These are phyloP conservation scores for Propithecus deckenii DNA, from an alignment of 2,797 vertebrate genomes.

Conservation along the genomic window DNA sequence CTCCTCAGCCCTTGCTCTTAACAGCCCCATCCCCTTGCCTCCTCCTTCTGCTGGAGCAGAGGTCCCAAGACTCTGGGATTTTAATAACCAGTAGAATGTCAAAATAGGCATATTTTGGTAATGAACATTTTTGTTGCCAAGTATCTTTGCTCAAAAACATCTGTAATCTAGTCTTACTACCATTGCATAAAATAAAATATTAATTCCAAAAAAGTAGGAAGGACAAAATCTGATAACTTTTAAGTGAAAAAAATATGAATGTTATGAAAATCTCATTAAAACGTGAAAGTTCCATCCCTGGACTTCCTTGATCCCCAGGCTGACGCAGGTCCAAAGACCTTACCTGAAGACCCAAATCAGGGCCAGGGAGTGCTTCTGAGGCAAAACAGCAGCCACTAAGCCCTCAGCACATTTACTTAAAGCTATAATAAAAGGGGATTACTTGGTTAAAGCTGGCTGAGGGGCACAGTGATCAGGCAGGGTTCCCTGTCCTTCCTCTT, in stretches of 20 bases:
- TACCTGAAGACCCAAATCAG: no score
- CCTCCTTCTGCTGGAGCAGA: no score
- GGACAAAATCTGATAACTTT: not conserved
- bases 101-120: not conserved
- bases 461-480: not conserved
- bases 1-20: not conserved
- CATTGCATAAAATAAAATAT: not conserved
- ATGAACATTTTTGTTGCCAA: not conserved
- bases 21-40: fast-evolving
- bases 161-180: not conserved
- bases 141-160: not conserved
- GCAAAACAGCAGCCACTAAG: not conserved
- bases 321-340: not conserved
- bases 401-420: not conserved
- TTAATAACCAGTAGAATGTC: not conserved
- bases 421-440: not conserved
- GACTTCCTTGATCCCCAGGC: not conserved
- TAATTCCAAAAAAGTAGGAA: not conserved
- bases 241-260: not conserved
- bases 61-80: not conserved
- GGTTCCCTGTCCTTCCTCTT: not conserved
- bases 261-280: not conserved
- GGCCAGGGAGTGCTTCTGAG: not conserved
- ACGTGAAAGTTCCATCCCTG: not conserved
- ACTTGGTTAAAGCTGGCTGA: not conserved